These are phyloP conservation scores for Euura lappo DNA, from an alignment of 1,140 invertebrate species.

Conservation along the genomic window DNA sequence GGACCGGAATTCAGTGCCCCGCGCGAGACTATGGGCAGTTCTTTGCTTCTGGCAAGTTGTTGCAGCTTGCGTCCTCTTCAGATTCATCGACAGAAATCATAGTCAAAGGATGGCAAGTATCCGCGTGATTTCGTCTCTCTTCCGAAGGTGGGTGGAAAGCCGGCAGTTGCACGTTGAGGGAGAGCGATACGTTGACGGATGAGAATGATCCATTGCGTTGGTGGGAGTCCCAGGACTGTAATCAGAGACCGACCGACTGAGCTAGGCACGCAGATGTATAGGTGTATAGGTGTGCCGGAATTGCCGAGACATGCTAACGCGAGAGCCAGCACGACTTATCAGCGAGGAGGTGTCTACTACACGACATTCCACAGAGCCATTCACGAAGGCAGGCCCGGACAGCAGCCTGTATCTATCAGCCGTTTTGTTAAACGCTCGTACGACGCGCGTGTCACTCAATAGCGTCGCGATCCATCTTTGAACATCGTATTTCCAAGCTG, in stretches of 20 bases:
- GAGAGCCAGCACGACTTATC: constrained; percentile 28
- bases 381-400: constrained; percentile 13
- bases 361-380: constrained; percentile 36
- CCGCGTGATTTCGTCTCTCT: background rate
- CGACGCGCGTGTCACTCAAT: constrained; percentile 21
- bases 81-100: constrained; percentile 18
- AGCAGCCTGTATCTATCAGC: constrained; percentile 32
- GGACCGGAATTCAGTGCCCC: constrained; percentile 59
- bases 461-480: background rate
- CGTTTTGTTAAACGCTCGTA: constrained; percentile 46
- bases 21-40: constrained; percentile 35
- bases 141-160: background rate
- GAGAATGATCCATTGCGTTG: too few species aligned
- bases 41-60: background rate
- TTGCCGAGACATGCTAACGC: constrained; percentile 28
- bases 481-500: background rate
- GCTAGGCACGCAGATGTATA: too few species aligned
- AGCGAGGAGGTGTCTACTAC: constrained; percentile 28
- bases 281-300: constrained; percentile 37
- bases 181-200: too few species aligned
- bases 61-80: background rate
- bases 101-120: background rate
- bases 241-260: background rate
- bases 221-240: too few species aligned
- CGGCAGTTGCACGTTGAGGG: background rate